phyloP scores from a whole-genome alignment of 2,113 vertebrate species.

The Canis aureus region DNA sequence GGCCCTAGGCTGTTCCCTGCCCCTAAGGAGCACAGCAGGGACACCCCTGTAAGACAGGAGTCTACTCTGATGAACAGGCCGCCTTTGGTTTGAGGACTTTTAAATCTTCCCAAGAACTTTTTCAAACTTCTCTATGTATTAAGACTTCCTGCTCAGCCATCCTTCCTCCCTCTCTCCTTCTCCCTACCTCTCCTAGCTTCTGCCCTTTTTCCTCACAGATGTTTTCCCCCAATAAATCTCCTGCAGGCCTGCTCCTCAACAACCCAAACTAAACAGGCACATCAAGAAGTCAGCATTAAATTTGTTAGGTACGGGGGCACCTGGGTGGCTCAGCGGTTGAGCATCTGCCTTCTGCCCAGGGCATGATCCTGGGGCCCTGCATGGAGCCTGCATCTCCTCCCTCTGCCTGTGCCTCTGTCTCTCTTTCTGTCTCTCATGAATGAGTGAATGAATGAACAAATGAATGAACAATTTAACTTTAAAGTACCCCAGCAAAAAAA shows the following conservation, averaged over 20 bases:
- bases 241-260: neutral
- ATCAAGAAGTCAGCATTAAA: neutral
- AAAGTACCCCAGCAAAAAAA: neutral
- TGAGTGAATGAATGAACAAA: too few species aligned
- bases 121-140: neutral
- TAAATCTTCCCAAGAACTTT: neutral
- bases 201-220: neutral
- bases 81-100: neutral
- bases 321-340: too few species aligned
- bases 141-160: neutral
- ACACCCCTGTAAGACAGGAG: neutral
- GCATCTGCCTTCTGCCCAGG: too few species aligned
- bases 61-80: neutral
- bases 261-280: neutral
- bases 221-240: neutral
- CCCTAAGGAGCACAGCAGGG: neutral
- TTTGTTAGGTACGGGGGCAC: neutral
- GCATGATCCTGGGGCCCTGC: too few species aligned
- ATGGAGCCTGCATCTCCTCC: too few species aligned
- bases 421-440: too few species aligned
- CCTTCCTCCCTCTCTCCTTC: neutral
- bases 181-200: neutral
- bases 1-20: neutral
- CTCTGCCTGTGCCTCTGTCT: too few species aligned
- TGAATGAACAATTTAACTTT: constrained; percentile 45